These are phyloP conservation scores for Venustaconcha ellipsiformis DNA, from an alignment of 1,140 invertebrate genomes.

Conservation along the genomic window DNA sequence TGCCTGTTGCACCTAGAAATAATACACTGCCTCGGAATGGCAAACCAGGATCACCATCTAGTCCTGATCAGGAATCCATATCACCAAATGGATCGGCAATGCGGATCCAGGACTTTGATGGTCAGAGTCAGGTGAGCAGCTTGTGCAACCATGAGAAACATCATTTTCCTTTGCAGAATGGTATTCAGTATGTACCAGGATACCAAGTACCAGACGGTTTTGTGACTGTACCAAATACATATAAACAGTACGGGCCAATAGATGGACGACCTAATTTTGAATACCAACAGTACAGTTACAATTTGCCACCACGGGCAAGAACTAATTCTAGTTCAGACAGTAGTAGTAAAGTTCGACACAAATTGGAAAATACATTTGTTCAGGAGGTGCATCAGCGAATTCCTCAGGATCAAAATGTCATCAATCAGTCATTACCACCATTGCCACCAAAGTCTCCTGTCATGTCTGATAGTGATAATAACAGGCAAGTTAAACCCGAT, in stretches of 20 bases:
- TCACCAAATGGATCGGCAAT: slow-evolving; percentile 44
- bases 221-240: slow-evolving; percentile 6
- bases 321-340: slow-evolving; percentile 49
- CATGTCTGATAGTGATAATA: slow-evolving; percentile 30
- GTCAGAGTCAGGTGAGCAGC: slow-evolving; percentile 52
- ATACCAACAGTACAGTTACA: slow-evolving; percentile 11
- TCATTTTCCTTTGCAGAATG: slow-evolving; percentile 8
- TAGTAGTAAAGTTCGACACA: slow-evolving; percentile 41
- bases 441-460: slow-evolving; percentile 22
- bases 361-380: slow-evolving; percentile 41
- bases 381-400: slow-evolving; percentile 52
- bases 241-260: slow-evolving; percentile 44
- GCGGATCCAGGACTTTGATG: slow-evolving; percentile 56
- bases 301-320: slow-evolving; percentile 7
- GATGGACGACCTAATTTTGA: slow-evolving; percentile 24
- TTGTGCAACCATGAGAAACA: slow-evolving; percentile 28
- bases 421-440: slow-evolving; percentile 5
- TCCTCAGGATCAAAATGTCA: slow-evolving; percentile 28
- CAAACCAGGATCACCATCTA: slow-evolving; percentile 24
- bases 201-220: slow-evolving; percentile 24
- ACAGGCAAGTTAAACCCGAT: slow-evolving; percentile 32
- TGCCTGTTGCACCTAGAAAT: slow-evolving; percentile 52
- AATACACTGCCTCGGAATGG: slow-evolving; percentile 53
- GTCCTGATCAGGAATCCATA: slow-evolving; percentile 33
- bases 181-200: slow-evolving; percentile 20